Evolutionary conservation across 2,797 vertebrate genomes (phyloP).

Genomic region (Cyprinodon diabolis): DNA sequence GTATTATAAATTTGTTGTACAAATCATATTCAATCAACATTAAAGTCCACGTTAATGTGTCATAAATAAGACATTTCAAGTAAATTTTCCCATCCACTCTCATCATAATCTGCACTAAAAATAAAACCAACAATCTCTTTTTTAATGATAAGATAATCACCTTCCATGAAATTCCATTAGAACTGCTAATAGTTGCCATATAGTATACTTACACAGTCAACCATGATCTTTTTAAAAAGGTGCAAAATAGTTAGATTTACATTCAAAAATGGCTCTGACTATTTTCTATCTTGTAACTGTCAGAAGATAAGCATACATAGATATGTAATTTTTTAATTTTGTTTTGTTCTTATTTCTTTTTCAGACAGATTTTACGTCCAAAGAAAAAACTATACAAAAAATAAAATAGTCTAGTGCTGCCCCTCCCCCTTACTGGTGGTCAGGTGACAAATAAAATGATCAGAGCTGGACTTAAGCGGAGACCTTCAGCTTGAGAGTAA

Average conservation of each 20-base stretch:
- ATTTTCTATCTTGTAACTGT: neutral
- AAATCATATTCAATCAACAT: no score
- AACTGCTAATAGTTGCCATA: neutral
- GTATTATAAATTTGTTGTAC: neutral
- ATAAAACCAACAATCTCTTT: neutral
- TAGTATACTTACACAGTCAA: neutral
- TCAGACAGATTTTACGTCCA: neutral
- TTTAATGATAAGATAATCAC: neutral
- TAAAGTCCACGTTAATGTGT: no score
- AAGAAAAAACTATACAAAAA: neutral
- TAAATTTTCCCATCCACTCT: no score
- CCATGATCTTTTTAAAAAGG: neutral
- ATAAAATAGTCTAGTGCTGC: no score
- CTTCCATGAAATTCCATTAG: neutral
- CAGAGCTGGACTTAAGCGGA: neutral
- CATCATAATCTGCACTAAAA: no score
- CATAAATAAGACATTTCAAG: no score
- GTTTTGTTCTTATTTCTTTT: neutral
- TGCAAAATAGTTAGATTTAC: neutral
- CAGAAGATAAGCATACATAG: neutral
- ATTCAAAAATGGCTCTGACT: neutral
- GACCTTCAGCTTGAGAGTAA: neutral
- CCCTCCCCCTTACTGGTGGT: neutral
- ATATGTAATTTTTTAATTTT: no score
- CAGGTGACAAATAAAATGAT: neutral